Evolutionary conservation across 2,797 vertebrate species (phyloP), one percentile per base, ranked within the genome.

Genomic region (Hydrocynus forskahlii): DNA sequence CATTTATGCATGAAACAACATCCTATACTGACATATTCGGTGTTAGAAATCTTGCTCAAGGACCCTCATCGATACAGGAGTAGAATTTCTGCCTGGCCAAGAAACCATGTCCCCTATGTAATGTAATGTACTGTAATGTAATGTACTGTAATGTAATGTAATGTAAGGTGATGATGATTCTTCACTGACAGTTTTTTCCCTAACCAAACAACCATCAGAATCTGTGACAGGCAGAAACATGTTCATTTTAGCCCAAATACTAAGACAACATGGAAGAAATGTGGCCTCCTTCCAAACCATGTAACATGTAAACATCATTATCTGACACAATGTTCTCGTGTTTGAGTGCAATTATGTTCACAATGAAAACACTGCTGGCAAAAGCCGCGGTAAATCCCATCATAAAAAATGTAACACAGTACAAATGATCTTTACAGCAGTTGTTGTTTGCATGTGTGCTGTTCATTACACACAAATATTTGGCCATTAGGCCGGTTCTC

Each of bases 391-490:
- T 63, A 76, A 76, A 71, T 71, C 57, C 57, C 50, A 70, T 81
- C n/a, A 64, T 63, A 19, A 43, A 71, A 70, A 17, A 16, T 12
- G 75, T 81, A n/a, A 76, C 25, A 45, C 25, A 45, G 48, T 76
- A 69, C 35, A 69, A 68, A 69, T 76, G 13, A 68, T 70, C 64
- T 81, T 81, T 50, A 80, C 57, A 81, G 55, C 57, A 52, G 19
- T 10, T 60, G 71, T 67, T 59, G 23, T 50, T 67, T 48, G 38
- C 67, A 38, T 66, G 63, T n/a, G 5, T 54, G 69, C 7, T 9
- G 23, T 62, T 62, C 57, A 55, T 75, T 75, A 75, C 62, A 62
- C 19, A 29, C 45, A 76, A 63, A 60, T 48, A 54, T 76, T 63
- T 63, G 55, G 45, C 80, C 7, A 23, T 63, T 43, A 45, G 69